phyloP scores from a whole-genome alignment of 1,140 invertebrate genomes.

The Ooceraea biroi region DNA sequence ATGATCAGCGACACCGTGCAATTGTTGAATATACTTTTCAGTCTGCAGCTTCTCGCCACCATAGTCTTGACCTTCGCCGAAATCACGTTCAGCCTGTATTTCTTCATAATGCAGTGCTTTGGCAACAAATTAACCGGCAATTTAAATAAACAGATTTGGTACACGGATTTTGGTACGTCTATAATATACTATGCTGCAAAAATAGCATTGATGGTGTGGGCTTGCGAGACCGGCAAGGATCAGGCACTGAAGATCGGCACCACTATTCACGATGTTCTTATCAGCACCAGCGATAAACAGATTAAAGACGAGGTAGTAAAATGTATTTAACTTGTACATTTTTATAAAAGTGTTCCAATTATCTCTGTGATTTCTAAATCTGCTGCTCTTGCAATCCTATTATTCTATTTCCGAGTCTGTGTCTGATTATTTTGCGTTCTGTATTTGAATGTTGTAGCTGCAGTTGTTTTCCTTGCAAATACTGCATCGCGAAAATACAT shows the following conservation, averaged over 20 bases:
- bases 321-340: slow-evolving; percentile 13
- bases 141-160: slow-evolving; percentile 77
- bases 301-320: slow-evolving; percentile 80
- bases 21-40: slow-evolving; percentile 77
- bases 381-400: not conserved
- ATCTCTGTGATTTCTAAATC: not conserved
- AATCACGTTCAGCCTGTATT: slow-evolving; percentile 82
- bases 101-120: slow-evolving; percentile 72
- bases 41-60: slow-evolving; percentile 72
- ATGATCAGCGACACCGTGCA: slow-evolving; percentile 77
- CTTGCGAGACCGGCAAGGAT: slow-evolving; percentile 78
- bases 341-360: not conserved
- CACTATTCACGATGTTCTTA: slow-evolving; percentile 77
- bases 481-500: slow-evolving; percentile 76
- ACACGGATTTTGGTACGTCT: slow-evolving; percentile 66
- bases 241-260: slow-evolving; percentile 73
- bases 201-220: slow-evolving; percentile 74
- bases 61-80: slow-evolving; percentile 79
- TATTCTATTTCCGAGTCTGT: not conserved
- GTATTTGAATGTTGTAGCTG: slow-evolving; percentile 69
- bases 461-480: slow-evolving; percentile 79
- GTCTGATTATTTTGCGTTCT: not conserved
- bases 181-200: slow-evolving; percentile 77
- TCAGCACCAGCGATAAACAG: slow-evolving; percentile 73
- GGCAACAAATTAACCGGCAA: not conserved